Evolutionary conservation across 1,140 invertebrate genomes (phyloP), one percentile per base, ranked within the genome.

Genomic region (Paraescarpia echinospica): DNA sequence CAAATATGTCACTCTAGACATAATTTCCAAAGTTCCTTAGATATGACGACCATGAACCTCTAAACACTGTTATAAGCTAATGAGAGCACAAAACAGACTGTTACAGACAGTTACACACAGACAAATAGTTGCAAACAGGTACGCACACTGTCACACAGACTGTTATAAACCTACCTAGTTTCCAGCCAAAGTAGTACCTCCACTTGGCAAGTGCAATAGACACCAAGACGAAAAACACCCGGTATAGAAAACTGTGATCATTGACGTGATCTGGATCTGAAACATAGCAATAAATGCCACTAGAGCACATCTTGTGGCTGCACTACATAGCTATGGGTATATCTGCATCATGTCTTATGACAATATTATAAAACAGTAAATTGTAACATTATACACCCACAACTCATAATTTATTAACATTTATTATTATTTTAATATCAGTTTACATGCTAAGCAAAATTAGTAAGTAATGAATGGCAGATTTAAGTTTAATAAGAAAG

Each of bases 241-340:
- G 97, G 93, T 97, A 97, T 9, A 97, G 48, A 34, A 97, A 95
- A 22, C 96, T 96, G 31, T 97, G 97, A 77, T 97, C 96, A 31
- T 97, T 94, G 12, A 98, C 94, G 95, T 98, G 98, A 89, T 97
- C 97, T 41, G 97, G 96, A 89, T 97, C 98, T 97, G 95, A 59
- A 96, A 77, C 59, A 77, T 22, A 77, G 41, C 12, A 41, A 41
- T 6, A 41, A 6, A 41, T 41, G 41, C 41, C 41, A 41, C 41
- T 12, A 41, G 4, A 12, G 4, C 41, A 41, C 41, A n/a, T n/a
- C 12, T 4, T 41, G 41, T 12, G 4, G 12, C 41, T 41, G 41
- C 41, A 12, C 41, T 41, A 41, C 41, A 41, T n/a, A n/a, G n/a
- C n/a, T n/a, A n/a, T n/a, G n/a, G n/a, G n/a, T n/a, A n/a, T 6